Conservation (phyloP, 2,888 invertebrate genomes). For the Drosophila anomalata region DNA sequence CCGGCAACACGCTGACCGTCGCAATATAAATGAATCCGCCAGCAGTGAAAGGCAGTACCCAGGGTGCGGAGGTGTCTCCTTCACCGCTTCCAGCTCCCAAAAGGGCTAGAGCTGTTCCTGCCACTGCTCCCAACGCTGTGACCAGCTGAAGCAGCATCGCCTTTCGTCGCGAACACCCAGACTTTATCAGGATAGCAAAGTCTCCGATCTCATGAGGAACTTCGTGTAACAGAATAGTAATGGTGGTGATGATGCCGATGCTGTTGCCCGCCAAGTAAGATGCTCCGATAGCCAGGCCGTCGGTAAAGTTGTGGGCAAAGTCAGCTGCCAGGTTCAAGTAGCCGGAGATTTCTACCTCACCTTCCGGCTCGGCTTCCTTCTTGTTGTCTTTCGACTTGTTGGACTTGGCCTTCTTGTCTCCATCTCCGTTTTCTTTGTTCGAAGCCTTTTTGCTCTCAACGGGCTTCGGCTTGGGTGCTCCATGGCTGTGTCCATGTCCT, state of each 20-base stretch:
- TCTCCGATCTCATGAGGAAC: slow-evolving; percentile 99
- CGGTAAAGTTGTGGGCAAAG: slow-evolving; percentile 99
- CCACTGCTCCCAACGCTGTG: slow-evolving; percentile 97
- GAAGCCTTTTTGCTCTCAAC: slow-evolving; percentile 36
- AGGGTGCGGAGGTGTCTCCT: slow-evolving; percentile 87
- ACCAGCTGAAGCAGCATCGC: slow-evolving; percentile 97
- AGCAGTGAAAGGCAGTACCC: slow-evolving; percentile 98
- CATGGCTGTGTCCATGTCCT: slow-evolving; percentile 80
- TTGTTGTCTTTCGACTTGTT: slow-evolving; percentile 83
- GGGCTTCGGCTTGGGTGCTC: slow-evolving; percentile 57
- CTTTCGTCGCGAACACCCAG: slow-evolving; percentile 96
- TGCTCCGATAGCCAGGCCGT: slow-evolving; percentile 99
- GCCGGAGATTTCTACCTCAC: slow-evolving; percentile 90
- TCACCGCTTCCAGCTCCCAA: slow-evolving; percentile 89
- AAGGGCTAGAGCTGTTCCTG: slow-evolving; percentile 95
- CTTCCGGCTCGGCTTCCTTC: slow-evolving; percentile 73
- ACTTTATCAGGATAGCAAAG: slow-evolving; percentile 98
- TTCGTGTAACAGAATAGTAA: slow-evolving; percentile 98
- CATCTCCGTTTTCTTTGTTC: slow-evolving; percentile 51
- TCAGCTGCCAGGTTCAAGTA: slow-evolving; percentile 99
- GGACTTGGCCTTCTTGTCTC: slow-evolving; percentile 74
- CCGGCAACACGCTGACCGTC: slow-evolving; percentile 99
- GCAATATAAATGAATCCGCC: slow-evolving; percentile 99
- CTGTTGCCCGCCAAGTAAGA: slow-evolving; percentile 96
- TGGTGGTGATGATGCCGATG: slow-evolving; percentile 94